Base-by-base conservation (phyloP, 2,888 invertebrate genomes). In the Aricia artaxerxes region DNA sequence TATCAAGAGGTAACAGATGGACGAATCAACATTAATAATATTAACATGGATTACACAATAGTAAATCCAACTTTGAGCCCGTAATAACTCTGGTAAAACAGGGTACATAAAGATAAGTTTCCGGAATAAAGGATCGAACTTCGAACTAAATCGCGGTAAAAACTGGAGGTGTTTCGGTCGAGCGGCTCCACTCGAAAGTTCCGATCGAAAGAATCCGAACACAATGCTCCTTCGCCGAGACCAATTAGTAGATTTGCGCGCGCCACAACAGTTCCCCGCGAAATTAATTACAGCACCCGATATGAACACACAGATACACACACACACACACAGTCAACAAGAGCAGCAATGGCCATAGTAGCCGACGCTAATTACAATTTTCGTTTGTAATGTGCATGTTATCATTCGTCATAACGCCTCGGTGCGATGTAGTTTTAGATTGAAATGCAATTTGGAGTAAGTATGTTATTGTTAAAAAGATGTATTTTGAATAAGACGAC, bases 151-250 rank as follows among this genome's bases (percentile, higher is more conserved):
- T 35, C 13, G 9, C 16, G 38, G 72, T 38, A 72, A 38, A 31
- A 72, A 72, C 40, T 40, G 73, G 73, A 73, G 73, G 73, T 73
- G 73, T 73, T 73, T 40, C 73, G 73, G 40, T 73, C 16, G 40
- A 73, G 40, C 73, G 38, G 38, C 4, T 7, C 73, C 73, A 40
- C 73, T 73, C 73, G 40, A 73, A 73, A 73, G 16, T 73, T 40
- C 73, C 73, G 73, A 38, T n/a, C 73, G 40, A 73, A 40, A 73
- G 73, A 73, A 73, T 7, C 40, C 40, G 73, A 6, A 16, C 38
- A 73, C 73, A 73, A 73, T 73, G 11, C 31, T 24, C 6, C 31
- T 13, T 13, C 72, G 11, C 38, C 40, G 40, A 40, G 73, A 16
- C 73, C 73, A 73, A 73, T 73, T 73, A 73, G 73, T 40, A 2